Percentiles rank a stretch among this genome's conserved stretches.
Evolutionary conservation across 2,797 vertebrate species (phyloP).

Genomic region (Pseudocheirus occidentalis): DNA sequence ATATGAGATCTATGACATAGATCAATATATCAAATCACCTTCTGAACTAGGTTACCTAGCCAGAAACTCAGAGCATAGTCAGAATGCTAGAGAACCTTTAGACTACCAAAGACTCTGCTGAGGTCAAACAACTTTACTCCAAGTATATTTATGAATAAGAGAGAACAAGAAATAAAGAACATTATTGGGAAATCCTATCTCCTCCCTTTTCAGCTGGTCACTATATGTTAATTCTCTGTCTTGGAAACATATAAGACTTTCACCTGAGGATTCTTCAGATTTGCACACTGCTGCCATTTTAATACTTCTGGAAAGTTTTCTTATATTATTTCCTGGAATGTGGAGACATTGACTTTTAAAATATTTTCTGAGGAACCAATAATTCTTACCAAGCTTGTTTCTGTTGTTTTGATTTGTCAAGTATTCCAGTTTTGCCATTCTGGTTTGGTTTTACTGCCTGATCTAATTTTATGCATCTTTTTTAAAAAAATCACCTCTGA

Average conservation of each 20-base stretch:
- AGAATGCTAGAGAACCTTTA: background rate
- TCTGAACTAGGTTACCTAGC: background rate
- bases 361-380: background rate
- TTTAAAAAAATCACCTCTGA: background rate
- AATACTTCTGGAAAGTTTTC: background rate
- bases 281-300: background rate
- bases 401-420: background rate
- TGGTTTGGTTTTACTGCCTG: background rate
- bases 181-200: background rate
- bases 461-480: background rate
- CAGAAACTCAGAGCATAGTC: background rate
- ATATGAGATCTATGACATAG: background rate
- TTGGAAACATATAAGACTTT: background rate
- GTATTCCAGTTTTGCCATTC: background rate
- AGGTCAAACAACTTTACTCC: background rate
- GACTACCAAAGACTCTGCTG: background rate
- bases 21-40: background rate
- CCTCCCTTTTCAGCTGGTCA: background rate
- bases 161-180: background rate
- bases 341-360: background rate
- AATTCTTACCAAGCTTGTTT: background rate
- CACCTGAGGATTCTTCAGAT: background rate
- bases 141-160: background rate
- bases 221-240: background rate
- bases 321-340: background rate